Conservation (phyloP, 2,797 vertebrate species). For the Mico argentatus region DNA sequence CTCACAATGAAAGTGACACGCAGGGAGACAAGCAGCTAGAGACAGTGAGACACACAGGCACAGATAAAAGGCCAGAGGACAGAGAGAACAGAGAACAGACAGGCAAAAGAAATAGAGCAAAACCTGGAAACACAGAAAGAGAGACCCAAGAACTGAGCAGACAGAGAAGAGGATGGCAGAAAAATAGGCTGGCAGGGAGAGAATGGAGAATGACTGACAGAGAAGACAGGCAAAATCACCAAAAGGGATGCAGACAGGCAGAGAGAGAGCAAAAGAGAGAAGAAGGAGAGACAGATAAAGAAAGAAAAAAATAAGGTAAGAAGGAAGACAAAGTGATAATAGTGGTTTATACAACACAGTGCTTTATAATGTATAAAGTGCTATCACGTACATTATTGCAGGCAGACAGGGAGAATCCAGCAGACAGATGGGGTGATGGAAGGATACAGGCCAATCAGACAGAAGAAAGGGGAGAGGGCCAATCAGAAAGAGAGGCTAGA, state of each 20-base stretch:
- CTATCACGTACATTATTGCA: constrained; percentile 34
- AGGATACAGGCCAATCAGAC: constrained; percentile 58
- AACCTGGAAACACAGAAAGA: neutral
- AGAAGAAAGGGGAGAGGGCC: constrained; percentile 34
- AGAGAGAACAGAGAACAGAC: neutral
- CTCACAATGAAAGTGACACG: constrained; percentile 32
- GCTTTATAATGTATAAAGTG: constrained; percentile 30
- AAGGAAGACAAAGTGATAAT: constrained; percentile 11
- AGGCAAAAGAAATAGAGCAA: constrained; percentile 14
- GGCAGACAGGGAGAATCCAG: constrained; percentile 48
- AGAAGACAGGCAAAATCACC: neutral
- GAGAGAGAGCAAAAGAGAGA: neutral
- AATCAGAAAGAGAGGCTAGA: constrained; percentile 53
- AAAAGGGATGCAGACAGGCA: neutral
- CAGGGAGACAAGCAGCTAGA: neutral
- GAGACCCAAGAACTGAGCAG: neutral
- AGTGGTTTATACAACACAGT: neutral
- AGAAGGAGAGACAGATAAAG: neutral
- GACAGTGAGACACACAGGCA: neutral
- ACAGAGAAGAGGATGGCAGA: neutral
- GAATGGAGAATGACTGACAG: constrained; percentile 17
- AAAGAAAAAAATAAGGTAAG: neutral
- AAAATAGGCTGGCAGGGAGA: neutral
- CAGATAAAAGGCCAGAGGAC: constrained; percentile 8
- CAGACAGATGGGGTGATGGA: constrained; percentile 66